Evolutionary conservation across 2,797 vertebrate species (phyloP).

Genomic region (Parauchenoglanis ngamensis): DNA sequence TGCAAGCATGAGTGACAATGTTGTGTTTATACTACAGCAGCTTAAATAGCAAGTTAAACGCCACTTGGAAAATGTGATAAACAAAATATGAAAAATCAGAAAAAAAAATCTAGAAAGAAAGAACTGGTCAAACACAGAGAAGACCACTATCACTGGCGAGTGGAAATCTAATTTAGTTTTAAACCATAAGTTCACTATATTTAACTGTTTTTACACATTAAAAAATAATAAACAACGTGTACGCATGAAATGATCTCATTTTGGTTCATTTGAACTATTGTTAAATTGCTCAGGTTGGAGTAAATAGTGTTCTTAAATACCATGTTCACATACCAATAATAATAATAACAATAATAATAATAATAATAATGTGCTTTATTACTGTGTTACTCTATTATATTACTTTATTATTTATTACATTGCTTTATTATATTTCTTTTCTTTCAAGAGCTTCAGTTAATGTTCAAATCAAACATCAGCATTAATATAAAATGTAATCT

Average conservation of each 20-base stretch:
- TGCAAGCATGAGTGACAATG: neutral
- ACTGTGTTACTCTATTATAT: neutral
- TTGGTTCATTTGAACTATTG: neutral
- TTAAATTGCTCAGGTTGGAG: neutral
- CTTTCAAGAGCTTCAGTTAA: neutral
- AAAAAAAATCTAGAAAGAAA: constrained; percentile 9
- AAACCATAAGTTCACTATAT: neutral
- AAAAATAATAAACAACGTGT: too few species aligned
- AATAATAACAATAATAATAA: neutral
- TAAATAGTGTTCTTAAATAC: neutral
- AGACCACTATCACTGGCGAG: neutral
- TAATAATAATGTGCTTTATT: neutral
- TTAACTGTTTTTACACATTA: neutral
- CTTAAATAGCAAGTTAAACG: neutral
- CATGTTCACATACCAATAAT: neutral
- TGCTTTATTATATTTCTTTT: neutral
- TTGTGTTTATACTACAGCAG: constrained; percentile 17
- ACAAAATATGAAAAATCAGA: neutral
- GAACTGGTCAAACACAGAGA: neutral
- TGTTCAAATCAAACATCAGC: neutral
- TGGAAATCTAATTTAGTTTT: neutral
- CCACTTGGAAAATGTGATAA: neutral
- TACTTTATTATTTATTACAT: neutral
- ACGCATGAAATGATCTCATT: neutral
- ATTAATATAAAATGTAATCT: neutral